Base-by-base conservation (phyloP, 2,888 invertebrate genomes). In the Synergus japonicus region DNA sequence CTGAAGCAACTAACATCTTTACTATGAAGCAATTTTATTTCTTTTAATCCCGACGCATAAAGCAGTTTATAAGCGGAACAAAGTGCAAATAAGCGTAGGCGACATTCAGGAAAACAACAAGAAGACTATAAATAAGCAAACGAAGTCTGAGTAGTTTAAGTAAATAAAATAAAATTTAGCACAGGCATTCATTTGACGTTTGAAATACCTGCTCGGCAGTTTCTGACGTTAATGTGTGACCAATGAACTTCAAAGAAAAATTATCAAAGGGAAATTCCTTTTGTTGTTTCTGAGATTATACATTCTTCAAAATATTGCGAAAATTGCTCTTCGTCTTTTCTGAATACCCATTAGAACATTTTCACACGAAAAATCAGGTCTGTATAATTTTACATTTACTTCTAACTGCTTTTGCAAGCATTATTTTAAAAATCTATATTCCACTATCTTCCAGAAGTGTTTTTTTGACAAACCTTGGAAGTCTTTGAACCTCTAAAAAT, bases 131-230 rank as follows among this genome's bases (percentile, higher is more conserved):
- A 60, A 83, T 83, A 82, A 83, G 78, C 79, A 79, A 79, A 63
- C 7, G 73, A 77, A 82, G 81, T 81, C 82, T 82, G 82, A 79
- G 81, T 77, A 37, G 82, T 77, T 73, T 81, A 77, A 77, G 76
- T 81, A 82, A 81, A 82, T 82, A 81, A 81, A 5, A 29, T 79
- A 79, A 82, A 83, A 83, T 81, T 82, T 81, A 80, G 78, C 78
- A 63, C 60, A 67, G 69, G 76, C 69, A 73, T 81, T 82, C 82
- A 69, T 81, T 79, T 76, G 49, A 78, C 81, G 78, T 81, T 80
- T 79, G 76, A 82, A 80, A 63, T 77, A 60, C 60, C 22, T 60
- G 60, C 10, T 10, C 12, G 18, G 10, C 60, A 22, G 18, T 60
- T 60, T 60, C 18, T 60, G 60, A 4, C 22, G 10, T 60, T 18